Base-by-base conservation (phyloP, 2,888 invertebrate genomes). In the Sinelater perroti region DNA sequence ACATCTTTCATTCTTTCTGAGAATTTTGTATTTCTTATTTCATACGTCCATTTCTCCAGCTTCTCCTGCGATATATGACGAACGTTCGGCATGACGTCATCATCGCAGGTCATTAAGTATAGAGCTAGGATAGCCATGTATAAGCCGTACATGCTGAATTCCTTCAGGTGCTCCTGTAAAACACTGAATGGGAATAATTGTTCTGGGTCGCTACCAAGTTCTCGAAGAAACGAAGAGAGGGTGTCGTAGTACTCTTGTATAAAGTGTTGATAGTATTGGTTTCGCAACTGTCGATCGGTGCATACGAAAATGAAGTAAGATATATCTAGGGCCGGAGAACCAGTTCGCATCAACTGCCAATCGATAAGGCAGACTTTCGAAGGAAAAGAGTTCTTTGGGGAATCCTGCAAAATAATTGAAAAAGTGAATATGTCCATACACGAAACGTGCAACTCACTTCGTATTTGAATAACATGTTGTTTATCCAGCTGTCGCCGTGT, bases 231-330 rank as follows among this genome's bases (percentile, higher is more conserved):
- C 1, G 61, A 57, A 2, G 62, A 62, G 13, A 76, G 56, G 1
- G 70, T 63, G 18, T 69, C 51, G 56, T 75, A 66, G 60, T 77
- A 77, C 17, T 65, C 58, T 17, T 67, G 54, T 1, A 77, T 40
- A 13, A 76, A 35, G 7, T 66, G 53, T 6, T 73, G 63, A 30
- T 61, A 74, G 44, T 72, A 56, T 40, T 67, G 40, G 16, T 64
- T 55, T 3, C 75, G 66, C 18, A 72, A 61, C 16, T 70, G 56
- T 14, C 68, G 66, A 10, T 68, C 65, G 17, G 71, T 70, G 46
- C 70, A 70, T 6, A 67, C 66, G 46, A 70, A 74, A n/a, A 75
- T 42, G 46, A 73, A 62, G 44, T 75, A 74, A 4, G 67, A 57
- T 28, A 76, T 46, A 54, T 77, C 77, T 21, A 67, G 50, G 5